Evolutionary conservation across 2,113 vertebrate genomes (phyloP).

Genomic region (Cyanoliseus patagonus): DNA sequence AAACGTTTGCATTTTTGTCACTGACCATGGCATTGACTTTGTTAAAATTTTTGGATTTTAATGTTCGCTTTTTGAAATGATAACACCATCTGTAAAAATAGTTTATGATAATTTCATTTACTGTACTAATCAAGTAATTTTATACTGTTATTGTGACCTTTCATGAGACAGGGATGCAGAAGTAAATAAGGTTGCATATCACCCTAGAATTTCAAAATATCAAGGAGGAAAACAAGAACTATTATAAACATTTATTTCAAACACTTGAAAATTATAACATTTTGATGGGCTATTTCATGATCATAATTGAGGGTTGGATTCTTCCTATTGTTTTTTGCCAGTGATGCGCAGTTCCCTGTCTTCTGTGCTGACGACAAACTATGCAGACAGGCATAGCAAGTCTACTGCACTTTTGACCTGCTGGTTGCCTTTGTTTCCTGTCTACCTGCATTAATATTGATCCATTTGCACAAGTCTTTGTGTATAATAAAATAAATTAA

Average conservation of each 20-base stretch:
- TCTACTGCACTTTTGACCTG: slow-evolving; percentile 62
- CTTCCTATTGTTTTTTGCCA: background rate
- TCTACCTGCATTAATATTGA: slow-evolving; percentile 55
- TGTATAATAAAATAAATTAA: background rate
- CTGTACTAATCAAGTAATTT: background rate
- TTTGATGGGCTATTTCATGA: background rate
- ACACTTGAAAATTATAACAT: background rate
- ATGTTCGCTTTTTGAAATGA: background rate
- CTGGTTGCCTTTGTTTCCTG: slow-evolving; percentile 30
- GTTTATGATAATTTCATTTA: background rate
- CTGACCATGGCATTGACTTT: background rate
- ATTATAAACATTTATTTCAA: background rate
- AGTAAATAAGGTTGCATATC: background rate
- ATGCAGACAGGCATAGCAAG: slow-evolving; percentile 28
- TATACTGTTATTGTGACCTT: background rate
- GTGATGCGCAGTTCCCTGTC: background rate
- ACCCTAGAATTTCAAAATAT: background rate
- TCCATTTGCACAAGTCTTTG: slow-evolving; percentile 11
- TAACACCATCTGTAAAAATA: background rate
- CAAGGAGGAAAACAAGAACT: background rate
- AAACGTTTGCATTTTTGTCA: background rate
- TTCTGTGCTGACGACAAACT: slow-evolving; percentile 23
- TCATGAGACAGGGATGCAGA: background rate
- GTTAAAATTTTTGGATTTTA: background rate
- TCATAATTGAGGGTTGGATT: background rate